Evolutionary conservation across 2,888 invertebrate species (phyloP), one percentile per base, ranked within the genome.

Genomic region (Meganola albula): DNA sequence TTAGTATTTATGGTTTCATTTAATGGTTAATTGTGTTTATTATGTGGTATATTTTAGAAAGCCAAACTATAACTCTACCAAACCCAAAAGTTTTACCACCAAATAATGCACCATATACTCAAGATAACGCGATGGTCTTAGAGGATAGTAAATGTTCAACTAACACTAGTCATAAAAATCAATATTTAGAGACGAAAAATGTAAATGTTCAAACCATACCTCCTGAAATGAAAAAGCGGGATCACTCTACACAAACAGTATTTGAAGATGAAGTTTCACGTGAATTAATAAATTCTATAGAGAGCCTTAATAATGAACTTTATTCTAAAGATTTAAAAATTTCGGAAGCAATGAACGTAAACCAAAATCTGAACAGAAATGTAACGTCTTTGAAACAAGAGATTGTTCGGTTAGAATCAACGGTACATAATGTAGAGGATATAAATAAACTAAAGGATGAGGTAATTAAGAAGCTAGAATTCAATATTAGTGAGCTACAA

Each of bases 351-450:
- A 45, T 79, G 20, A 48, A 48, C 23, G 44, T 82, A 18, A 65
- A 69, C 7, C 71, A 82, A 2, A 69, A 80, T 48, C 69, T 71
- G 39, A 61, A 72, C 10, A 63, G 74, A 31, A 70, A 78, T 24
- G 58, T 80, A 21, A 46, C 71, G 1, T 52, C 51, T 31, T 59
- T 75, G 3, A 82, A 77, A 35, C 63, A 71, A 3, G 79, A 86
- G 45, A 78, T 83, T 34, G 42, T 57, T 0, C 63, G 66, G 34
- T 64, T 76, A 12, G 68, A 74, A 43, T 47, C 59, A 4, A 72
- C 62, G 32, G 52, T 85, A 21, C 61, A 67, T 37, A 58, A 53
- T 7, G 43, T 87, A 1, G 66, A 64, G 13, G 63, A 66, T 24
- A 52, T 58, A 1, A 61, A 71, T 23, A 53, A 44, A 12, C 67